These are phyloP conservation scores for Heteromormyrus szaboi DNA, from an alignment of 2,797 vertebrate species.

Conservation along the genomic window DNA sequence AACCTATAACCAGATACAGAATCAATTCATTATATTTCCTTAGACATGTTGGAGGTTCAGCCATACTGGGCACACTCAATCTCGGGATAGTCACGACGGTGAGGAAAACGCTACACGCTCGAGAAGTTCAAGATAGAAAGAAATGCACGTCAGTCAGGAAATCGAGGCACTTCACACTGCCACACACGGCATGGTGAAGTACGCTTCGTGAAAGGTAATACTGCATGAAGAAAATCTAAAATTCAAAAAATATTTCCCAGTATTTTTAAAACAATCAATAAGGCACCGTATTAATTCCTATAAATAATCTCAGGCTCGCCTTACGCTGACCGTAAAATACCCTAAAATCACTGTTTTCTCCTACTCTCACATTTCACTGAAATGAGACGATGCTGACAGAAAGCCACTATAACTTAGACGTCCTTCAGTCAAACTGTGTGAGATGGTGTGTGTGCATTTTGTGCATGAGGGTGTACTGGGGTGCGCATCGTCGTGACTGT, in stretches of 20 bases:
- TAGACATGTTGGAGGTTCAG: not conserved
- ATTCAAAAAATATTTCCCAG: not conserved
- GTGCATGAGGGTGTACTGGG: not conserved
- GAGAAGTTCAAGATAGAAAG: not conserved
- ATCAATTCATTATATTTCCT: not conserved
- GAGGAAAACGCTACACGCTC: not conserved
- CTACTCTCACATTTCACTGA: not conserved
- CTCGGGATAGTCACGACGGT: not conserved
- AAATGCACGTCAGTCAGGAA: not conserved
- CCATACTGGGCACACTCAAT: not conserved
- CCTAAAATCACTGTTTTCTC: not conserved
- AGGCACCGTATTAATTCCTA: not conserved
- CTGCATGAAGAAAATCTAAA: not conserved
- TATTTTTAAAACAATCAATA: not conserved
- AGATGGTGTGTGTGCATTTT: not conserved
- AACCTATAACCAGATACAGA: not conserved
- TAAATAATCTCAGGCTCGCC: not conserved
- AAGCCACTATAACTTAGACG: not conserved
- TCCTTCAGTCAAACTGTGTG: not conserved
- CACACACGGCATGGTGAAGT: no score
- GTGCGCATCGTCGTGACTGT: not conserved
- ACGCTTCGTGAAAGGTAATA: not conserved
- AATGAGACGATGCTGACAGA: not conserved
- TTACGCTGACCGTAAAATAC: not conserved
- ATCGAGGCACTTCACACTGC: not conserved